A percentile compares a stretch with the other conserved stretches of the same genome.
Evolutionary conservation across 1,140 invertebrate genomes (phyloP).

Genomic region (Polypedilum vanderplanki): DNA sequence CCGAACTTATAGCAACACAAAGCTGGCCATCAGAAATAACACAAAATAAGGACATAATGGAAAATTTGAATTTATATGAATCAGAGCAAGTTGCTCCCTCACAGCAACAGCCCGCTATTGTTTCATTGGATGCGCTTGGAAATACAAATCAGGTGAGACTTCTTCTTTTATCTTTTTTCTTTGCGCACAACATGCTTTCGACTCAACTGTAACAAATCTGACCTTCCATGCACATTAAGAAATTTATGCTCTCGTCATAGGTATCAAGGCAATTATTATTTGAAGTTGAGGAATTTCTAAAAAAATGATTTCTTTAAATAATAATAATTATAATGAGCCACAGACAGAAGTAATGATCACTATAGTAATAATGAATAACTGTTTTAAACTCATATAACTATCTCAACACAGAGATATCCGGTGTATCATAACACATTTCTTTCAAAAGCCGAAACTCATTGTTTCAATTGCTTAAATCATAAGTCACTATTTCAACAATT

Average conservation of each 20-base stretch:
- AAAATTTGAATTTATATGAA: not conserved
- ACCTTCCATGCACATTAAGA: not conserved
- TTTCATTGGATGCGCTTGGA: not conserved
- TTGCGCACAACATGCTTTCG: not conserved
- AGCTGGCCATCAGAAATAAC: slow-evolving; percentile 10
- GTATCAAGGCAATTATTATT: no score
- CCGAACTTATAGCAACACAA: slow-evolving; percentile 52
- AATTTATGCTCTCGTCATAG: not conserved
- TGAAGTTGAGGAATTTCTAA: no score
- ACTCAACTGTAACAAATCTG: slow-evolving; percentile 13
- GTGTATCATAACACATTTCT: not conserved
- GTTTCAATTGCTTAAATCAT: not conserved
- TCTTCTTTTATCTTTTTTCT: not conserved
- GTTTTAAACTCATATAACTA: not conserved
- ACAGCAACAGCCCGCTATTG: not conserved
- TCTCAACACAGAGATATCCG: not conserved
- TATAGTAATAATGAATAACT: slow-evolving; percentile 2
- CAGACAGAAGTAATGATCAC: not conserved
- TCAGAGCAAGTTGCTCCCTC: not conserved
- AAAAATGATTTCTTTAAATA: no score
- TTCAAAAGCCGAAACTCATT: no score
- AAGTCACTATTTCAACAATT: not conserved
- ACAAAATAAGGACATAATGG: not conserved
- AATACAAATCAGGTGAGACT: slow-evolving; percentile 16
- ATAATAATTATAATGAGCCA: no score